Evolutionary conservation across 2,888 invertebrate genomes (phyloP).

Genomic region (Noctua comes): DNA sequence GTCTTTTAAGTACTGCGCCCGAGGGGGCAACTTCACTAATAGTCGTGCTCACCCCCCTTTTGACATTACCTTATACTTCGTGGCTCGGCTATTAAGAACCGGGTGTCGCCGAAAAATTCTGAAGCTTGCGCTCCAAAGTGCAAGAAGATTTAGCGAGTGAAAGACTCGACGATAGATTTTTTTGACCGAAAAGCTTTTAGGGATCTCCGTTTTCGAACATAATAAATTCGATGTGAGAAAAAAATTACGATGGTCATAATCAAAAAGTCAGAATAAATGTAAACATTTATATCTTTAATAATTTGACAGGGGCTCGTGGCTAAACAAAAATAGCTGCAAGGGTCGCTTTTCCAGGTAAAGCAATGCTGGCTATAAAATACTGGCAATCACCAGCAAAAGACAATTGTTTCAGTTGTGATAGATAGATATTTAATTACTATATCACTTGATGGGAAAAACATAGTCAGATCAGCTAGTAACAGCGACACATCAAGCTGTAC

Average conservation of each 20-base stretch:
- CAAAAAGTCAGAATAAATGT: background rate
- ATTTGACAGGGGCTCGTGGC: background rate
- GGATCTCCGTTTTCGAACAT: background rate
- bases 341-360: background rate
- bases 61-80: constrained; percentile 24
- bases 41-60: constrained; percentile 26
- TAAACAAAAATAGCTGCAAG: background rate
- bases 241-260: background rate
- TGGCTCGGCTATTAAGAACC: constrained; percentile 24
- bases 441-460: background rate
- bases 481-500: background rate
- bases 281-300: background rate
- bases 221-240: background rate
- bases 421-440: background rate
- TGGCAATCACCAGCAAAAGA: background rate
- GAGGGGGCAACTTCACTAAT: constrained; percentile 34
- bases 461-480: background rate
- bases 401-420: background rate
- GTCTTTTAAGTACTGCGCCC: constrained; percentile 46
- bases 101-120: constrained; percentile 26
- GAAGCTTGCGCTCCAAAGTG: constrained; percentile 25
- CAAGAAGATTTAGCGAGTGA: constrained; percentile 10
- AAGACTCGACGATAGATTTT: constrained; percentile 8
- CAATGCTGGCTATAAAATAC: background rate
- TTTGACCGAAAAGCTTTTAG: background rate